phyloP scores from a whole-genome alignment of 2,797 vertebrate species.

The Mormyrops boulengeri region DNA sequence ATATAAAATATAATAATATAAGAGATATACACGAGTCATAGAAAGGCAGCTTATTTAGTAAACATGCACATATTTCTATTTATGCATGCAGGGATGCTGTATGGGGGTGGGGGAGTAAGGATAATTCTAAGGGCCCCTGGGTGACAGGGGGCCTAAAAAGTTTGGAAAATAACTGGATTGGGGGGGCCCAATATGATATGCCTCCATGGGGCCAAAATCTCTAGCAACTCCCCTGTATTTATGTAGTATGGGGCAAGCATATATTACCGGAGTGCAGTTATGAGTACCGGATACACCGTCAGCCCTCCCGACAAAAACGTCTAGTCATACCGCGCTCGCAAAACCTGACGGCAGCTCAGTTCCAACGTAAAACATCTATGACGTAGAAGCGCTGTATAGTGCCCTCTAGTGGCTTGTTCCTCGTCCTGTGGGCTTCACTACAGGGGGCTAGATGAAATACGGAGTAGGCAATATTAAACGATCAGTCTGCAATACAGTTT shows the following conservation, averaged over 20 bases:
- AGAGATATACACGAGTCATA: not conserved
- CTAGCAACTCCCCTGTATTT: not conserved
- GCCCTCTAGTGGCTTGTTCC: not conserved
- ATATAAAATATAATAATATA: not conserved
- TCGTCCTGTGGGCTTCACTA: not conserved
- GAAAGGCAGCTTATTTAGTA: not conserved
- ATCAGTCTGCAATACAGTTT: not conserved
- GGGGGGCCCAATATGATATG: not conserved
- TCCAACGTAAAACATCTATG: not conserved
- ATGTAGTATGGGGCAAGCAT: not conserved
- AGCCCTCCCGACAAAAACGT: conserved; percentile 38
- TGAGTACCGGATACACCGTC: not conserved
- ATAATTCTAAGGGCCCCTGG: not conserved
- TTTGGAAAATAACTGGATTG: not conserved
- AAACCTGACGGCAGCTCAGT: not conserved
- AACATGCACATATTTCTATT: not conserved
- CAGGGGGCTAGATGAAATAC: not conserved
- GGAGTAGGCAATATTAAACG: not conserved
- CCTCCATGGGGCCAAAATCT: not conserved
- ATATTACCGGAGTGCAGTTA: not conserved
- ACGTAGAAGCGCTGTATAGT: too few relatives aligned
- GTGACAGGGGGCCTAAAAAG: not conserved
- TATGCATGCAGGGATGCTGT: not conserved
- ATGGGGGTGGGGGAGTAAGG: not conserved
- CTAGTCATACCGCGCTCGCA: conserved; percentile 23